Evolutionary conservation across 2,888 invertebrate species (phyloP).

Genomic region (Callinectes sapidus): DNA sequence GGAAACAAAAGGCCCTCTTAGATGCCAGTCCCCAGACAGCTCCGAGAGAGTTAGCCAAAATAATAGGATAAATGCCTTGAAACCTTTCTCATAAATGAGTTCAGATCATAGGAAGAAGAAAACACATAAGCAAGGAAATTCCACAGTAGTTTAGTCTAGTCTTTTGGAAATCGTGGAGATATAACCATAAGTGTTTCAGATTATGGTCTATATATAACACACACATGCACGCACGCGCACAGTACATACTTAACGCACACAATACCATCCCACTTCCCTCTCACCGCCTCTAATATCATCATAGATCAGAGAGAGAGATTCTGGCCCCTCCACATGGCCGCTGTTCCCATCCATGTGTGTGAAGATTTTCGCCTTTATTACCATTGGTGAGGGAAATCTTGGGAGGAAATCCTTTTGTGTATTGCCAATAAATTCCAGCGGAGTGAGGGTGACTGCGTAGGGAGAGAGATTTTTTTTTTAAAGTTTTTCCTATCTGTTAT

Average conservation of each 20-base stretch:
- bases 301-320: neutral
- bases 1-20: no score
- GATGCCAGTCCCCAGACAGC: no score
- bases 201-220: neutral
- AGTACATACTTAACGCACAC: neutral
- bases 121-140: no score
- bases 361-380: neutral
- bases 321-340: neutral
- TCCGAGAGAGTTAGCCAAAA: no score
- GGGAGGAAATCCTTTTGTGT: constrained; percentile 6
- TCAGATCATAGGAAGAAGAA: no score
- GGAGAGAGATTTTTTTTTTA: neutral
- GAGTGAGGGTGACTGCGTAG: neutral
- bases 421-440: neutral
- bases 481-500: neutral
- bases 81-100: no score
- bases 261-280: constrained; percentile 18
- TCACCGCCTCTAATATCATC: neutral
- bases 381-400: neutral
- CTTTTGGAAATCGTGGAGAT: no score
- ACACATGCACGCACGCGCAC: constrained; percentile 38
- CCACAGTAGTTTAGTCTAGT: no score
- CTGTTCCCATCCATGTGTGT: neutral
- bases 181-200: no score
- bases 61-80: no score